Conservation (phyloP, 1,140 invertebrate species). For the Diachasmimorpha longicaudata region DNA sequence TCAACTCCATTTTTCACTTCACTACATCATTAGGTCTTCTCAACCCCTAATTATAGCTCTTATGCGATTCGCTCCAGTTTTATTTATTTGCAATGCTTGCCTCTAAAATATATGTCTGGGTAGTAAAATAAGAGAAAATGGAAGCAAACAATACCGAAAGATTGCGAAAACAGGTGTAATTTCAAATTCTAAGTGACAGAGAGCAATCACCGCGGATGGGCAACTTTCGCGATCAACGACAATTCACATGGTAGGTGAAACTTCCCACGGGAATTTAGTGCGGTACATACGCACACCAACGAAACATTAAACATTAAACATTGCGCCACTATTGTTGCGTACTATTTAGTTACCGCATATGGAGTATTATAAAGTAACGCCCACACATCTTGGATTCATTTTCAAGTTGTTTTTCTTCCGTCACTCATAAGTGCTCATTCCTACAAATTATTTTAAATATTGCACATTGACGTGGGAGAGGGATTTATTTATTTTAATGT, state of each 20-base stretch:
- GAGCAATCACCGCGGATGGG: constrained; percentile 8
- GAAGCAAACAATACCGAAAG: neutral
- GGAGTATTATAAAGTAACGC: neutral
- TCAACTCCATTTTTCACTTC: neutral
- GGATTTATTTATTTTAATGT: neutral
- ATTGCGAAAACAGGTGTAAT: neutral
- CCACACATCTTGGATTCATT: neutral
- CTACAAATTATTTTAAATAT: neutral
- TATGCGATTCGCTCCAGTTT: constrained; percentile 22
- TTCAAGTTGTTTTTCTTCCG: neutral
- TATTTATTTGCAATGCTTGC: constrained; percentile 17
- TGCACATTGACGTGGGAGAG: neutral
- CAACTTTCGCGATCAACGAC: constrained; percentile 26
- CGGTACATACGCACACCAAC: neutral
- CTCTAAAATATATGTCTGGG: neutral
- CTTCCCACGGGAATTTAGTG: constrained; percentile 17
- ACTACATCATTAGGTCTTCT: neutral
- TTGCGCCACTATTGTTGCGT: constrained; percentile 23
- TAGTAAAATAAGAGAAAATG: constrained; percentile 5
- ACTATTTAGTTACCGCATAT: constrained; percentile 17
- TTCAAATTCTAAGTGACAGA: neutral
- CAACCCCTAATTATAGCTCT: constrained; percentile 15
- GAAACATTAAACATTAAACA: neutral
- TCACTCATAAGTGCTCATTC: neutral
- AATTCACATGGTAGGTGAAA: neutral